Evolutionary conservation across 2,888 invertebrate genomes (phyloP).

Genomic region (Calliopum simillimum): DNA sequence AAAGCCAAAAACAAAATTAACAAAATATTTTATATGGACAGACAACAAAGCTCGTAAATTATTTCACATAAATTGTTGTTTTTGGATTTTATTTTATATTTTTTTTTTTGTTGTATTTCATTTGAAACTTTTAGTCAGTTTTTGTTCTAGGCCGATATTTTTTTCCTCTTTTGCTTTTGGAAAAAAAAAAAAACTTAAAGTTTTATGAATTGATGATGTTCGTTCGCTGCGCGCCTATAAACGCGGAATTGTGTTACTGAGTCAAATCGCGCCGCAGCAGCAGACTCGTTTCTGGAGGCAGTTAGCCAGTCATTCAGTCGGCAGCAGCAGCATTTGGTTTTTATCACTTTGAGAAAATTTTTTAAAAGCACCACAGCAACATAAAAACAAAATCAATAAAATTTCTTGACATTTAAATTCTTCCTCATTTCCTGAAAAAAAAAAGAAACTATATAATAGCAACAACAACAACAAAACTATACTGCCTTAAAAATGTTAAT

Average conservation of each 20-base stretch:
- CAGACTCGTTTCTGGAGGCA: neutral
- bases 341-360: neutral
- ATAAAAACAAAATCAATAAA: no score
- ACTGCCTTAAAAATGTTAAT: no score
- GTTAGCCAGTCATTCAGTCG: no score
- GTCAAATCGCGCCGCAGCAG: conserved; percentile 22
- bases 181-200: neutral
- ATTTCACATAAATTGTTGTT: no score
- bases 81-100: neutral
- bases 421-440: no score
- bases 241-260: conserved; percentile 43
- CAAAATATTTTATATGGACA: conserved; percentile 35
- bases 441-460: no score
- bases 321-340: neutral
- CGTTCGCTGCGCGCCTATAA: neutral
- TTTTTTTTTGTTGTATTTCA: neutral
- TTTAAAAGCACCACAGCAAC: no score
- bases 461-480: no score
- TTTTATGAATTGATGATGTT: neutral
- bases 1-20: conserved; percentile 49
- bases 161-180: neutral
- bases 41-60: conserved; percentile 12
- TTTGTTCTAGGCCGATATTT: conserved; percentile 5
- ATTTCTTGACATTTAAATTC: no score
- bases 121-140: neutral